phyloP scores from a whole-genome alignment of 2,113 vertebrate genomes.

The Suncus etruscus region DNA sequence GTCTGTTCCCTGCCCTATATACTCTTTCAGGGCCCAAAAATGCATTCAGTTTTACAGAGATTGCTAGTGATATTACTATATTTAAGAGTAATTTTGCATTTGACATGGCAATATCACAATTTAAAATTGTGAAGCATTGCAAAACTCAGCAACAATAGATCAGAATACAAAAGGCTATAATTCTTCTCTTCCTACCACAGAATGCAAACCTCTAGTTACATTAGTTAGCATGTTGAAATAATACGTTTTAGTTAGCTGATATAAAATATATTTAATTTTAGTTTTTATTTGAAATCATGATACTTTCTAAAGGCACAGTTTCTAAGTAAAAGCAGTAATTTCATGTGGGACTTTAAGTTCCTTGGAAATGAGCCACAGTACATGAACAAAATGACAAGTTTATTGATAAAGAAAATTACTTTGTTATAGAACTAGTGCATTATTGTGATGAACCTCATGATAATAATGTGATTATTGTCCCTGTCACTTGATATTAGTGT shows the following conservation, averaged over 20 bases:
- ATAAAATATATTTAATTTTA: not conserved
- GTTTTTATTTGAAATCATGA: conserved; percentile 27
- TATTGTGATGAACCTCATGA: not conserved
- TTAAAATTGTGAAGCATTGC: not conserved
- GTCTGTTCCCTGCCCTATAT: too few relatives aligned
- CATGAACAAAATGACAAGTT: not conserved
- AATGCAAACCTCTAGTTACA: not conserved
- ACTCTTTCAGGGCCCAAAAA: not conserved
- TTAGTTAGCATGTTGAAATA: not conserved
- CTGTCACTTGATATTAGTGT: not conserved
- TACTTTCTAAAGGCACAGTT: conserved; percentile 32
- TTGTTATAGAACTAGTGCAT: not conserved
- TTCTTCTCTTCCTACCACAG: not conserved
- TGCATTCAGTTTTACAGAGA: not conserved
- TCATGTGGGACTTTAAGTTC: conserved; percentile 6
- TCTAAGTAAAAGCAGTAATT: conserved; percentile 35
- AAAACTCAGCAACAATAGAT: not conserved
- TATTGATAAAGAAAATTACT: conserved; percentile 47
- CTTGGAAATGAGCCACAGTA: conserved; percentile 19
- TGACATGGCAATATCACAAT: not conserved
- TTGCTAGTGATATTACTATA: rapidly evolving
- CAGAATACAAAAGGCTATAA: too few relatives aligned
- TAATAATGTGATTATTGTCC: conserved; percentile 27
- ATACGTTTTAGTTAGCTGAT: not conserved
- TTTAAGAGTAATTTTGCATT: not conserved